These are phyloP conservation scores for Rhabditoides inermis DNA, from an alignment of 2,888 invertebrate species.

Conservation along the genomic window DNA sequence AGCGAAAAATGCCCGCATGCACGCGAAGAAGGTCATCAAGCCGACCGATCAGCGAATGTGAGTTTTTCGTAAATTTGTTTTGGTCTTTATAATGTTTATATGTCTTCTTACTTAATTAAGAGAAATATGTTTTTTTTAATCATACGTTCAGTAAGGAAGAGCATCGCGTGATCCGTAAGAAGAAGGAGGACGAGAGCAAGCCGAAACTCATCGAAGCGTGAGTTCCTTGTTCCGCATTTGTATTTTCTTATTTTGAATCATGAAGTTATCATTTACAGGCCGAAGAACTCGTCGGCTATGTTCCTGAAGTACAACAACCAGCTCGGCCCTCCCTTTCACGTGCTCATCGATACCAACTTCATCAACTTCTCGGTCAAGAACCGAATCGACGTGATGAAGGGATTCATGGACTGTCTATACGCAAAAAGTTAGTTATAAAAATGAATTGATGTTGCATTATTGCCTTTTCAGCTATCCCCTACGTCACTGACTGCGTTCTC, in stretches of 20 bases:
- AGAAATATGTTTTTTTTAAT: not conserved
- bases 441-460: not conserved
- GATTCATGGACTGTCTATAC: slow-evolving; percentile 97
- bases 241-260: not conserved
- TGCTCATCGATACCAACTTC: slow-evolving; percentile 93
- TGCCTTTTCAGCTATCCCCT: slow-evolving; percentile 72
- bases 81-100: not conserved
- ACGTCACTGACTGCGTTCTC: slow-evolving; percentile 93
- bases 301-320: slow-evolving; percentile 97
- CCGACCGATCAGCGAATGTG: slow-evolving; percentile 49
- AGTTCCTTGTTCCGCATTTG: slow-evolving; percentile 10
- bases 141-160: slow-evolving; percentile 45
- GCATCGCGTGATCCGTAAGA: slow-evolving; percentile 37
- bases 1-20: slow-evolving; percentile 18
- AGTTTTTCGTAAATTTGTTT: slow-evolving; percentile 9
- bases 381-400: slow-evolving; percentile 87
- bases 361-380: slow-evolving; percentile 96
- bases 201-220: slow-evolving; percentile 46
- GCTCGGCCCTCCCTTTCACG: slow-evolving; percentile 92
- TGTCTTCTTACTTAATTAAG: not conserved
- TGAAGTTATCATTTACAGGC: slow-evolving; percentile 25
- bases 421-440: slow-evolving; percentile 68
- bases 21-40: slow-evolving; percentile 43
- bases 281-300: slow-evolving; percentile 66
- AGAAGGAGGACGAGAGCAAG: slow-evolving; percentile 47